Evolutionary conservation across 2,797 vertebrate genomes (phyloP).

Genomic region (Pangasius krempfi): DNA sequence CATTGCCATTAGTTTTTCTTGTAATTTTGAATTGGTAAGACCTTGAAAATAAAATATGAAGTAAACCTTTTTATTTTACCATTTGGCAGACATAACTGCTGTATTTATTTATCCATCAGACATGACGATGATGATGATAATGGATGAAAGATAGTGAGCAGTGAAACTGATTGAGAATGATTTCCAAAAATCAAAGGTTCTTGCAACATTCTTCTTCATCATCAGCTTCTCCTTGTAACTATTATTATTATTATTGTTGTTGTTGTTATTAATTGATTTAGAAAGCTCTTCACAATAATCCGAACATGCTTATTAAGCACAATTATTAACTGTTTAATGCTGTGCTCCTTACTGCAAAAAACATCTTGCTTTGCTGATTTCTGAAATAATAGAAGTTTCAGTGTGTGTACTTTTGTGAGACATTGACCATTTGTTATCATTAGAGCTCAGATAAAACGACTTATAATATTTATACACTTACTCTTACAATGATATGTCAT

Average conservation of each 20-base stretch:
- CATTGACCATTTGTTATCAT: slow-evolving; percentile 6
- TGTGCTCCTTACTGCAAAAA: background rate
- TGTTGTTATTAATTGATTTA: background rate
- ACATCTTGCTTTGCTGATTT: background rate
- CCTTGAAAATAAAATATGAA: background rate
- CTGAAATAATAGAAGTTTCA: slow-evolving; percentile 22
- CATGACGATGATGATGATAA: background rate
- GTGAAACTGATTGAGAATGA: background rate
- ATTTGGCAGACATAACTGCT: background rate
- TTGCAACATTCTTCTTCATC: background rate
- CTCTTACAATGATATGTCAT: background rate
- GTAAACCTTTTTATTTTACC: background rate
- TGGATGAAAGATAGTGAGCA: background rate
- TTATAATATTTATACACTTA: slow-evolving; percentile 17
- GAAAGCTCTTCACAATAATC: background rate
- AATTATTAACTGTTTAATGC: background rate
- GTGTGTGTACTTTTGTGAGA: slow-evolving; percentile 8
- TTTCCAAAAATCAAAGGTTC: background rate
- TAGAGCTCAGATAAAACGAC: background rate
- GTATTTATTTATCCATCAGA: background rate
- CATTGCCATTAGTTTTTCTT: too few relatives aligned
- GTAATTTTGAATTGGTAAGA: too few relatives aligned
- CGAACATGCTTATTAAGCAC: background rate
- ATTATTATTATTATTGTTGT: background rate
- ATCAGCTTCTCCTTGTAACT: too few relatives aligned